phyloP scores from a whole-genome alignment of 2,797 vertebrate species.

The Jordanella pulchra region DNA sequence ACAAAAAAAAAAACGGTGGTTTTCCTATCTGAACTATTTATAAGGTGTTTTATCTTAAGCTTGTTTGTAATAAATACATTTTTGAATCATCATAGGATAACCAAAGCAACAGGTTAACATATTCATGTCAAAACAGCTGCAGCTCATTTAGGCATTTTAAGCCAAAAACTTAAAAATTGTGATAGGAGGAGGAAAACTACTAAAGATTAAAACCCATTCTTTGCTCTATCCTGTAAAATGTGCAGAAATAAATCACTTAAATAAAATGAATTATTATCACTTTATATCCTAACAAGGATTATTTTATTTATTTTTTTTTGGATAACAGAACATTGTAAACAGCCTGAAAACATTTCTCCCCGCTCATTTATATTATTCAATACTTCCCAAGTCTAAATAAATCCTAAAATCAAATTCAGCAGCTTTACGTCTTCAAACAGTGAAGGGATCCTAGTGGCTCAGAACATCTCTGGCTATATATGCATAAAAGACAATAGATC shows the following conservation, averaged over 20 bases:
- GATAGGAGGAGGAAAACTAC: neutral
- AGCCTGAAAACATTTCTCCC: neutral
- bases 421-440: neutral
- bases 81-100: neutral
- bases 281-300: too few relatives aligned
- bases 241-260: neutral
- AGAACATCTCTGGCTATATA: conserved; percentile 30
- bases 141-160: neutral
- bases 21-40: neutral
- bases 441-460: neutral
- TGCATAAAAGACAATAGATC: conserved; percentile 38
- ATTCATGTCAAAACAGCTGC: neutral
- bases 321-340: neutral
- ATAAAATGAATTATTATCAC: too few relatives aligned
- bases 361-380: neutral
- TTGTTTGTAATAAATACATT: neutral
- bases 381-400: too few relatives aligned
- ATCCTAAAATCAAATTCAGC: neutral
- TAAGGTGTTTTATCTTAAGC: too few relatives aligned
- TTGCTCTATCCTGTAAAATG: neutral
- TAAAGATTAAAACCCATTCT: neutral
- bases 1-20: neutral
- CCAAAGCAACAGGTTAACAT: neutral
- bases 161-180: neutral
- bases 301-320: too few relatives aligned